phyloP scores from a whole-genome alignment of 2,113 vertebrate genomes.

The Ciconia stormi region DNA sequence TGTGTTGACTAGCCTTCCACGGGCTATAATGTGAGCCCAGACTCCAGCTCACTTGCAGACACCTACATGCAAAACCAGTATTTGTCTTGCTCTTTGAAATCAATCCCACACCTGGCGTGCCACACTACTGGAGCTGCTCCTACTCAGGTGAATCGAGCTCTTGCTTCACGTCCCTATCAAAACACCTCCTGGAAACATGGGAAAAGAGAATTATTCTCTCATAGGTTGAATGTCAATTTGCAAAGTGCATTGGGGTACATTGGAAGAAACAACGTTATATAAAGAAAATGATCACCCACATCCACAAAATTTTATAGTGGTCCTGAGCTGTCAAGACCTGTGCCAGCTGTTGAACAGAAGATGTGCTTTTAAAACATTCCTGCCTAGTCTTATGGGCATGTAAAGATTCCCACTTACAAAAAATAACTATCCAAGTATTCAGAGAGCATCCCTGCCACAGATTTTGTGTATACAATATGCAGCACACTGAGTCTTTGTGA shows the following conservation, averaged over 20 bases:
- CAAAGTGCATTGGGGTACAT: not conserved
- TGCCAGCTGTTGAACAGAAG: not conserved
- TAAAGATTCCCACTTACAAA: not conserved
- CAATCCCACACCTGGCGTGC: not conserved
- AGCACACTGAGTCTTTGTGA: not conserved
- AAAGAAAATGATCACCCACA: not conserved
- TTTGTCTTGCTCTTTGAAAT: not conserved
- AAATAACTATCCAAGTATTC: not conserved
- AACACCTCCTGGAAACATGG: not conserved
- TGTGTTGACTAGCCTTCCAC: not conserved
- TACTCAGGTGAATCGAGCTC: not conserved
- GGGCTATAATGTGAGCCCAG: not conserved
- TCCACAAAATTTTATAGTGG: not conserved
- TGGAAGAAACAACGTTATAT: not conserved
- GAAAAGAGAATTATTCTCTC: not conserved
- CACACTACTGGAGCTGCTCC: not conserved
- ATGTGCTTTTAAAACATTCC: not conserved
- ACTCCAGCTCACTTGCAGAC: not conserved
- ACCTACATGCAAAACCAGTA: not conserved
- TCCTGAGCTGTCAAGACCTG: not conserved
- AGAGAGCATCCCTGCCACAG: not conserved
- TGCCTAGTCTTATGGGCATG: not conserved
- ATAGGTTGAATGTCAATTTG: not conserved
- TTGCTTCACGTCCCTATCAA: not conserved
- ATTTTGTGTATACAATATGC: not conserved